Base-by-base conservation (phyloP, 2,797 vertebrate species). In the Esox masquinongy region DNA sequence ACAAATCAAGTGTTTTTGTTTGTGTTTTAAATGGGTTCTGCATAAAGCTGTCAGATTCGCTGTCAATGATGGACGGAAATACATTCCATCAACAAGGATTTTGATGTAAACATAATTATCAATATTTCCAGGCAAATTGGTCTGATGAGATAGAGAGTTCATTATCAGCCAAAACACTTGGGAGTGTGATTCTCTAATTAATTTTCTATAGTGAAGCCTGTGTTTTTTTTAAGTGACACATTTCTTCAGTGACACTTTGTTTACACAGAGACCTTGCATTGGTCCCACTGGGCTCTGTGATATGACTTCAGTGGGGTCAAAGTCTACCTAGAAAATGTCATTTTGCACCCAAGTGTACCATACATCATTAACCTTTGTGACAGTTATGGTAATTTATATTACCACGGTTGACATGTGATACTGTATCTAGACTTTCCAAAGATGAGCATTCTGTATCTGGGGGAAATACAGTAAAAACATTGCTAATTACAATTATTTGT, bases 91-190 rank as follows among this genome's bases (percentile, higher is more conserved):
- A 76, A 90, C 87, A 91, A 86, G 86, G 89, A 91, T 91, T 92
- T 88, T 86, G 90, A 92, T 90, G 91, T 92, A 92, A 94, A 92
- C 91, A 93, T 92, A 91, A 93, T 94, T 90, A 91, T 93, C 87
- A 91, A 73, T 80, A 84, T 88, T 82, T 78, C 87, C 84, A 82
- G 85, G 83, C 91, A 90, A 91, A 90, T 89, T 92, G 90, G 88
- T 88, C 88, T 90, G 87, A 93, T 86, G 91, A 91, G 90, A 93
- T 86, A 90, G 86, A 90, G 86, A 91, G 91, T 94, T 94, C 91
- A 94, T 94, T 93, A 94, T 94, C 91, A 93, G 88, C 88, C 87
- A 92, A 92, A 92, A 87, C 92, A 92, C 93, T 92, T 87, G 93
- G 93, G 91, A 93, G 87, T 88, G 88, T 87, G 86, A 89, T 88